Percentiles rank a stretch among this genome's conserved stretches.
Conservation (phyloP, 1,140 invertebrate genomes). For the Zaprionus camerounensis region DNA sequence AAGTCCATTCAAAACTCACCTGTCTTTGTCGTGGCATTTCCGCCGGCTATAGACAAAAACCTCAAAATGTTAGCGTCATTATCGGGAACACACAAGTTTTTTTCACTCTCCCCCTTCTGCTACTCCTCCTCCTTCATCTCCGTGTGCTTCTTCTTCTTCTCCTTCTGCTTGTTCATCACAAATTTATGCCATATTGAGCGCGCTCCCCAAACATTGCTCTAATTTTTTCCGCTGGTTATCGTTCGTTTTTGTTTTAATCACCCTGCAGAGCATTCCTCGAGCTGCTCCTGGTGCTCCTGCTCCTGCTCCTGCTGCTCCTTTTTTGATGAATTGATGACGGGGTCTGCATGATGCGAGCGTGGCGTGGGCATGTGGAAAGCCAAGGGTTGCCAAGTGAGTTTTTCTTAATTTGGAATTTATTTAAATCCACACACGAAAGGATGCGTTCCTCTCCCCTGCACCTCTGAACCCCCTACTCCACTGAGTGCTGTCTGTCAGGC, state of each 20-base stretch:
- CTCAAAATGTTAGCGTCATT: conserved; percentile 80
- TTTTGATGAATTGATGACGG: conserved; percentile 84
- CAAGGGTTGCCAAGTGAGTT: conserved; percentile 27
- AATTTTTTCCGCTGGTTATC: conserved; percentile 82
- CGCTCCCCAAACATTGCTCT: conserved; percentile 65
- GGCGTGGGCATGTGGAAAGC: conserved; percentile 42
- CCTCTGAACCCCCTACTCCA: background rate
- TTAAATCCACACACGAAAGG: conserved; percentile 71
- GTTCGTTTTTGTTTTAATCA: conserved; percentile 79
- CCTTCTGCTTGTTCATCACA: conserved; percentile 23
- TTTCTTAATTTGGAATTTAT: conserved; percentile 83
- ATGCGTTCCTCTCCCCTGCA: conserved; percentile 14
- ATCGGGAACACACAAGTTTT: conserved; percentile 60
- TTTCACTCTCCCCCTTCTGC: conserved; percentile 15
- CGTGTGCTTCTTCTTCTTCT: conserved; percentile 1
- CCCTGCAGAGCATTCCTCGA: conserved; percentile 15
- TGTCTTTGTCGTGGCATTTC: conserved; percentile 68
- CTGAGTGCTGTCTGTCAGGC: conserved; percentile 38
- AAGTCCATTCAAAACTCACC: conserved; percentile 65
- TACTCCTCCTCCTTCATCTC: background rate
- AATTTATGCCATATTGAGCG: conserved; percentile 82
- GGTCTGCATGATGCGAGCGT: conserved; percentile 53
- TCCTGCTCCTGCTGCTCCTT: conserved; percentile 17
- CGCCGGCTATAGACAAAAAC: conserved; percentile 69
- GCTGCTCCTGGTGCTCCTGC: background rate